Evolutionary conservation across 2,113 vertebrate genomes (phyloP).

Genomic region (Oenanthe melanoleuca): DNA sequence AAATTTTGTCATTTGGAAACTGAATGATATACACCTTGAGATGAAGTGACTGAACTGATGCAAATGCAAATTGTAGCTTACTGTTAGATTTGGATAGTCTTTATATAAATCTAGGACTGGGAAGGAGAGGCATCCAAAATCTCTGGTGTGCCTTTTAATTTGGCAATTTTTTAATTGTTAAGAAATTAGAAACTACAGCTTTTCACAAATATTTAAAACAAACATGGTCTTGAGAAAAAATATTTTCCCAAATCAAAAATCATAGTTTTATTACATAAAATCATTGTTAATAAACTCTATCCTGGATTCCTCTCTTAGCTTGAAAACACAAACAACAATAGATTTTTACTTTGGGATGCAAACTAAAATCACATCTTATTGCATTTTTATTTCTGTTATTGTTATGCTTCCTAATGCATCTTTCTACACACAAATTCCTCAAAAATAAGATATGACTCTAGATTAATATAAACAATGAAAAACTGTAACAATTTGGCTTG

Average conservation of each 20-base stretch:
- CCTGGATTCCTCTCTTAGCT: neutral
- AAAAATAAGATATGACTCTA: neutral
- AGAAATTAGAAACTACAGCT: neutral
- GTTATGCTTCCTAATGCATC: neutral
- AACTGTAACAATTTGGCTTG: neutral
- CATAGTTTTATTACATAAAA: neutral
- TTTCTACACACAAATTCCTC: neutral
- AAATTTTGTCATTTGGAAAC: neutral
- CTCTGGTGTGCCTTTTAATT: neutral
- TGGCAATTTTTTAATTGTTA: neutral
- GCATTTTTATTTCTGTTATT: neutral
- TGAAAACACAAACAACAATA: neutral
- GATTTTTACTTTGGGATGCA: neutral
- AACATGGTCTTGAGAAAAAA: neutral
- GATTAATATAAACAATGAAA: neutral
- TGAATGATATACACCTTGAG: neutral
- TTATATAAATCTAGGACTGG: neutral
- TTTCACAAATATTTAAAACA: neutral
- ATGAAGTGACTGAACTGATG: neutral
- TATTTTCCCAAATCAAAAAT: neutral
- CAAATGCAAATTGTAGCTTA: neutral
- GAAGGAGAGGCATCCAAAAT: neutral
- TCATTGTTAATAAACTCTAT: neutral
- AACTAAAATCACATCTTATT: neutral
- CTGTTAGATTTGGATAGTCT: neutral